Conservation (phyloP, 2,113 vertebrate genomes). For the Boleophthalmus pectinirostris region DNA sequence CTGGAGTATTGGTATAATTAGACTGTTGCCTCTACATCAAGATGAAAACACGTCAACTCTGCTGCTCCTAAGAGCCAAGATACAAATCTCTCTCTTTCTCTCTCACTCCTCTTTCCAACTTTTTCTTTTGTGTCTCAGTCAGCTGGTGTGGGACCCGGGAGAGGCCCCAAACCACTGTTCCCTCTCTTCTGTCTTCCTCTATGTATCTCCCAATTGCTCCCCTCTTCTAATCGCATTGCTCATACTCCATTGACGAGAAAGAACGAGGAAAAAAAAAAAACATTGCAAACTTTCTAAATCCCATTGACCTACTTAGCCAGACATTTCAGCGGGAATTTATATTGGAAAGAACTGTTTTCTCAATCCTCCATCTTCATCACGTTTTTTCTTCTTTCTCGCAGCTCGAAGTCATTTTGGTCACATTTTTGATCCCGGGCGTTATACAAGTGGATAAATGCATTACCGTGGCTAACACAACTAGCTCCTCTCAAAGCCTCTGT, state of each 20-base stretch:
- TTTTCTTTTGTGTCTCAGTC: constrained; percentile 50
- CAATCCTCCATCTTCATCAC: constrained; percentile 35
- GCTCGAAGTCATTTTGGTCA: constrained; percentile 63
- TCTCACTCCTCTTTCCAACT: constrained; percentile 11
- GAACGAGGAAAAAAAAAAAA: constrained; percentile 25
- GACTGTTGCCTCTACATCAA: constrained; percentile 73
- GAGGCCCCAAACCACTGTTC: constrained; percentile 51
- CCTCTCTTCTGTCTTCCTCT: constrained; percentile 29
- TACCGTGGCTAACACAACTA: constrained; percentile 43
- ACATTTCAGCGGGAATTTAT: constrained; percentile 75
- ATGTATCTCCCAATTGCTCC: constrained; percentile 59
- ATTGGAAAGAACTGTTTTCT: constrained; percentile 68
- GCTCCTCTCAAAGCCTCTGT: constrained; percentile 42
- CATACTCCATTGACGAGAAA: constrained; percentile 67
- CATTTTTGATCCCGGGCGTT: constrained; percentile 62
- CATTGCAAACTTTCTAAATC: constrained; percentile 73
- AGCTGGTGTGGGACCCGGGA: constrained; percentile 52
- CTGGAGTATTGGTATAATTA: constrained; percentile 69
- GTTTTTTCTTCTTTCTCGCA: constrained; percentile 34
- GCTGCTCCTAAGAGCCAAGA: constrained; percentile 55
- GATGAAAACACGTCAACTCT: constrained; percentile 62
- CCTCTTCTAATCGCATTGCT: constrained; percentile 68
- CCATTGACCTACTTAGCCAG: constrained; percentile 76
- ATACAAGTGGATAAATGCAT: constrained; percentile 68
- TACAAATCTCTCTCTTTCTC: constrained; percentile 36